Base-by-base conservation (phyloP, 2,888 invertebrate species). In the Synergus itoensis region DNA sequence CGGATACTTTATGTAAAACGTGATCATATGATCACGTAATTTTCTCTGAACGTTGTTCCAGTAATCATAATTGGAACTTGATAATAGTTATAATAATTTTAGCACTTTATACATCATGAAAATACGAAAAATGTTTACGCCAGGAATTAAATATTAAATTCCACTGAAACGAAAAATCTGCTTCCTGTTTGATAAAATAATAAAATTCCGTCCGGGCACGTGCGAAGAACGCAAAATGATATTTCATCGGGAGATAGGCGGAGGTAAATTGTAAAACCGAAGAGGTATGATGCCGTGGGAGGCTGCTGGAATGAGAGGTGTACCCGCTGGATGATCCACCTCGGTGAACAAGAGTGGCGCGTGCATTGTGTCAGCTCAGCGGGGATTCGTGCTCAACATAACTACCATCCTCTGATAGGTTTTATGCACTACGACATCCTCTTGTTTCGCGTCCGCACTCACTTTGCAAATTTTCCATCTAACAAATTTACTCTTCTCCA, bases 301-400 rank as follows among this genome's bases (percentile, higher is more conserved):
- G 67, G 67, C 12, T 43, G 45, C 43, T 18, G n/a, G 64, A 40
- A n/a, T 67, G 67, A 67, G 67, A 67, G 45, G 43, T 67, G 43
- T 43, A 67, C 65, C 65, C n/a, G 65, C 18, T 67, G 21, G 65
- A 67, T 65, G 65, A 65, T 65, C 43, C 65, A 65, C 18, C 43
- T 65, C 65, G 41, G 9, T 18, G 65, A 67, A 43, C 65, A 67
- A 67, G 65, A 65, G 45, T 67, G 67, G 67, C 67, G 67, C 67
- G 67, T 67, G 67, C 45, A 67, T 67, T 67, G 67, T 67, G 67
- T 67, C 67, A 43, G 43, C 67, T 67, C 67, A 67, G 67, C 21
- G 21, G 67, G 67, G 67, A 67, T 67, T 67, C 65, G 65, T 67
- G 65, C 65, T 67, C 65, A 67, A 67, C 65, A 67, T 67, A 67